Evolutionary conservation across 2,888 invertebrate species (phyloP), one percentile per base, ranked within the genome.

Genomic region (Vanessa cardui): DNA sequence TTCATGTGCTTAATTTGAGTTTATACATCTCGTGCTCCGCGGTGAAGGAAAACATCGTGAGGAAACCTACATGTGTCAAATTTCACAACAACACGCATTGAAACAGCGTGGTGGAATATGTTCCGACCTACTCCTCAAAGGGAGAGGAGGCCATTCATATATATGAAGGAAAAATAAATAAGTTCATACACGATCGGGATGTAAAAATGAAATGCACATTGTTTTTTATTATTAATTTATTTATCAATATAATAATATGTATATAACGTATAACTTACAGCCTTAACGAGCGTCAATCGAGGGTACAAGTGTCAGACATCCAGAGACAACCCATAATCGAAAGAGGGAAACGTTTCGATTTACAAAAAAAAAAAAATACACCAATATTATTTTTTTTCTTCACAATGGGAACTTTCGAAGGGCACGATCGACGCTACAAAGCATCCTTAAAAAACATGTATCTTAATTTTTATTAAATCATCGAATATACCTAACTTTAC

Each of bases 181-280:
- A 39, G 4, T 12, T 2, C 12, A 39, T 9, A 39, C 4, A 12
- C 12, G 20, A 15, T 54, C 6, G 1, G 16, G 52, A 4, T n/a
- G 8, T 2, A 1, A 56, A 71, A 75, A 73, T 72, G 69, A 74
- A 72, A 72, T 52, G 62, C 68, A 70, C 12, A 73, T 72, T 72
- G 66, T 74, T 79, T 89, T 92, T 91, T 91, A 88, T 90, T 88
- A 91, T 92, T 91, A 90, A 91, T 92, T 91, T 92, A 92, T 92
- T 91, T 90, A 92, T 89, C 88, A 91, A 92, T 92, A 92, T 92
- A 91, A 88, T 86, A 82, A 90, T 91, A 92, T 92, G 90, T 92
- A 90, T 92, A 91, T 91, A 89, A 86, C 86, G 88, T 91, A 87
- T 91, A 91, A 89, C 90, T 91, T 91, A 92, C 90, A 92, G 92